These are phyloP conservation scores for Drosophila gunungcola DNA, from an alignment of 1,140 invertebrate species.

Conservation along the genomic window DNA sequence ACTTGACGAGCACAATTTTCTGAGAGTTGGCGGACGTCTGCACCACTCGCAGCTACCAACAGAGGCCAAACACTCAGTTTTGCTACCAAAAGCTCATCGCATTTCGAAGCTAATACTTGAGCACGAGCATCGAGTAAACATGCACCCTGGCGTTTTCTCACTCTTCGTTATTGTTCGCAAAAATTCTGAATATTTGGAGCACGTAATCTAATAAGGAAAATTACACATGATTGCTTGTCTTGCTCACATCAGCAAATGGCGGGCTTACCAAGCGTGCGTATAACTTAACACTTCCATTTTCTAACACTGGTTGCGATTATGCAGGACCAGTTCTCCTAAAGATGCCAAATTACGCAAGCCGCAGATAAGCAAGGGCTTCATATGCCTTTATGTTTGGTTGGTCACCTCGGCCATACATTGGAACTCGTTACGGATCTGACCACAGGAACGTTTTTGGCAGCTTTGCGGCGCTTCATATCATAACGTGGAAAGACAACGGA, in stretches of 20 bases:
- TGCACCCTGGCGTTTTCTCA: too few species aligned
- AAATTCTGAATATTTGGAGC: not conserved
- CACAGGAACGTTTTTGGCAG: not conserved
- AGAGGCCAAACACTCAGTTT: not conserved
- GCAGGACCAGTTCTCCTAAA: not conserved
- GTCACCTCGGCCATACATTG: not conserved
- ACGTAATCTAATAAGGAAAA: not conserved
- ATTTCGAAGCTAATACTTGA: too few species aligned
- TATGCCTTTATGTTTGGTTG: not conserved
- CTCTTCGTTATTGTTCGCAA: too few species aligned
- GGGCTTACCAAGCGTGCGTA: too few species aligned
- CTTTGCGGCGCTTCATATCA: too few species aligned
- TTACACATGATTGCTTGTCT: not conserved
- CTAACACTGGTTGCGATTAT: not conserved
- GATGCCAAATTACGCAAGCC: not conserved
- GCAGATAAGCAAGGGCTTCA: not conserved
- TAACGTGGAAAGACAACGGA: too few species aligned
- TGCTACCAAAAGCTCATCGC: not conserved
- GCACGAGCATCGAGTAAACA: too few species aligned
- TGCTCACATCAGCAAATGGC: too few species aligned
- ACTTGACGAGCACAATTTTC: not conserved
- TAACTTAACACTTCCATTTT: not conserved
- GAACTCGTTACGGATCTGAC: not conserved
- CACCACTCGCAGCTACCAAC: not conserved
- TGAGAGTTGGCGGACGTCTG: not conserved